Evolutionary conservation across 2,797 vertebrate species (phyloP).

Genomic region (Chaenodraco wilsoni): DNA sequence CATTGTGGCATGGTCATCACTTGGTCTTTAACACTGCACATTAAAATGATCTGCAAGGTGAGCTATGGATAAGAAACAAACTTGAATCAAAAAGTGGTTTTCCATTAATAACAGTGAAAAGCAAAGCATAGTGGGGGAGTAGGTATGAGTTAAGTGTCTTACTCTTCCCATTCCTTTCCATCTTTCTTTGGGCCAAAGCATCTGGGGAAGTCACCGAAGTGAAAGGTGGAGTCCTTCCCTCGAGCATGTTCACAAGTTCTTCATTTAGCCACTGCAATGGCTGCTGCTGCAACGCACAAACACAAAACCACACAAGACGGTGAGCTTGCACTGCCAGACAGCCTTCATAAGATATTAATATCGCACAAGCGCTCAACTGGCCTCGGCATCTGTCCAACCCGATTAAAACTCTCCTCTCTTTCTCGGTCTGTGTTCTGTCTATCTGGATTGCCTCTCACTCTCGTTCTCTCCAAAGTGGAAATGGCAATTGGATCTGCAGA

Average conservation of each 20-base stretch:
- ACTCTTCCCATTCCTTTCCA: slow-evolving; percentile 78
- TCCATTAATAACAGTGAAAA: slow-evolving; percentile 32
- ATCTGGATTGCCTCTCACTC: slow-evolving; percentile 73
- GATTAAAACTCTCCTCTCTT: slow-evolving; percentile 74
- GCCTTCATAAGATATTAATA: slow-evolving; percentile 81
- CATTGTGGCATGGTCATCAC: slow-evolving; percentile 50
- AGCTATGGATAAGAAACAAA: slow-evolving; percentile 18
- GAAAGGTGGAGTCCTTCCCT: slow-evolving; percentile 71
- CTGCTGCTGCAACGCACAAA: slow-evolving; percentile 74
- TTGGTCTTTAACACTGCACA: slow-evolving; percentile 36
- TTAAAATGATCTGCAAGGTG: slow-evolving; percentile 24
- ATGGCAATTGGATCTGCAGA: slow-evolving; percentile 81
- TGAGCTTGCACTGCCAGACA: slow-evolving; percentile 73
- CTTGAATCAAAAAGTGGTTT: slow-evolving; percentile 21
- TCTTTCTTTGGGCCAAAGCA: slow-evolving; percentile 79
- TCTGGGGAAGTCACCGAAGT: slow-evolving; percentile 75
- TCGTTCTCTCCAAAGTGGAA: slow-evolving; percentile 77
- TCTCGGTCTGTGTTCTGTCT: slow-evolving; percentile 66
- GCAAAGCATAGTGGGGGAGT: slow-evolving; percentile 21
- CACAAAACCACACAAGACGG: slow-evolving; percentile 75
- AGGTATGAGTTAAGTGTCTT: slow-evolving; percentile 54
- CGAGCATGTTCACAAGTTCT: slow-evolving; percentile 76
- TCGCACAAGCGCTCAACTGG: slow-evolving; percentile 72
- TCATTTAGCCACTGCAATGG: slow-evolving; percentile 69
- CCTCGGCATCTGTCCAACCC: slow-evolving; percentile 77